These are phyloP conservation scores for Molanna angustata DNA, from an alignment of 2,888 invertebrate species.

Conservation along the genomic window DNA sequence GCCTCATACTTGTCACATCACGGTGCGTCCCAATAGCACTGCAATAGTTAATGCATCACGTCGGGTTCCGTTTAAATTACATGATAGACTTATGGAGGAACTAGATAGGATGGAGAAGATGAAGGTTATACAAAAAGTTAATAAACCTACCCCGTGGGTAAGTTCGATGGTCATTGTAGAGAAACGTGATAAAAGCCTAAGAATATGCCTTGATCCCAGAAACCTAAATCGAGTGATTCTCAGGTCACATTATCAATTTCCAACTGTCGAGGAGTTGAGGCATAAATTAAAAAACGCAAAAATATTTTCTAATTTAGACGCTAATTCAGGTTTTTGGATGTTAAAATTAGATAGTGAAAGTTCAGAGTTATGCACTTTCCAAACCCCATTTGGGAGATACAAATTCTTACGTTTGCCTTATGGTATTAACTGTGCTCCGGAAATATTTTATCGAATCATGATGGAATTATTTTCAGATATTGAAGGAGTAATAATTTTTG, in stretches of 20 bases:
- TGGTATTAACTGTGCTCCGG: constrained; percentile 2
- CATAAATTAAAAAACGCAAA: background rate
- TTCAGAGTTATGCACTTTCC: background rate
- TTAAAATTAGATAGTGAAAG: background rate
- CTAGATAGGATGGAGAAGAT: too few relatives aligned
- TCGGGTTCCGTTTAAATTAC: too few relatives aligned
- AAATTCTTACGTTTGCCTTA: constrained; percentile 2
- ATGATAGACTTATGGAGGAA: too few relatives aligned
- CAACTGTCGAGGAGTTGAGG: background rate
- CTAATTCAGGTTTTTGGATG: background rate
- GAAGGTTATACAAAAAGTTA: too few relatives aligned
- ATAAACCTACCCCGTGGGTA: too few relatives aligned
- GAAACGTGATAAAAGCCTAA: too few relatives aligned
- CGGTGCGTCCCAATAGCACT: too few relatives aligned
- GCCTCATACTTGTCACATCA: too few relatives aligned
- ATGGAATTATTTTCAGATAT: constrained; percentile 1
- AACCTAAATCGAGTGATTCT: too few relatives aligned
- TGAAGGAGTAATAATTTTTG: background rate
- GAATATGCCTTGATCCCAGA: too few relatives aligned
- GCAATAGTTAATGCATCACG: too few relatives aligned
- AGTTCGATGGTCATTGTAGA: too few relatives aligned
- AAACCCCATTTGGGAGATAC: background rate
- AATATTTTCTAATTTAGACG: background rate
- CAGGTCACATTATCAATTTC: background rate
- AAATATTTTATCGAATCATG: constrained; percentile 4